These are phyloP conservation scores for Ceratina japonica DNA, from an alignment of 1,140 invertebrate genomes.

Conservation along the genomic window DNA sequence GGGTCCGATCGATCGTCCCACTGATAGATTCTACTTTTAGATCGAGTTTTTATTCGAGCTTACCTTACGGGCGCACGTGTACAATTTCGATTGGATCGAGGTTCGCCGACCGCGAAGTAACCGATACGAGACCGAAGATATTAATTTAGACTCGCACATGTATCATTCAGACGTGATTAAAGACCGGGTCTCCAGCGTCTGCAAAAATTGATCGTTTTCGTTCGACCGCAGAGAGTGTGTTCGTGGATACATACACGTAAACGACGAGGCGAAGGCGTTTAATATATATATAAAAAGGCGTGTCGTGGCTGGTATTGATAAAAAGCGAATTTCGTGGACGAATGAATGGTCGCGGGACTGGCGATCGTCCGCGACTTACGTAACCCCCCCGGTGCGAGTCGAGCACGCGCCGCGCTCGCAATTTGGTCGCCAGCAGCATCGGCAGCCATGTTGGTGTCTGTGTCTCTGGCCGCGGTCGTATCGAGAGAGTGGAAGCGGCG, in stretches of 20 bases:
- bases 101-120: background rate
- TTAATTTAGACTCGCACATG: background rate
- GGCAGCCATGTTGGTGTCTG: slow-evolving; percentile 42
- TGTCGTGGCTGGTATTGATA: too few relatives aligned
- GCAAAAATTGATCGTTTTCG: too few relatives aligned
- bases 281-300: too few relatives aligned
- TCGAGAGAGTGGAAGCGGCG: slow-evolving; percentile 42
- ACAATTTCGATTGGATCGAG: background rate
- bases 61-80: background rate
- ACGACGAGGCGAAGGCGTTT: too few relatives aligned
- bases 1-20: slow-evolving; percentile 28
- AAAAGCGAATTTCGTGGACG: background rate
- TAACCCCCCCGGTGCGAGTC: background rate
- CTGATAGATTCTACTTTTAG: slow-evolving; percentile 34
- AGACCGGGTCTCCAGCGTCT: too few relatives aligned
- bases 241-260: too few relatives aligned
- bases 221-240: too few relatives aligned
- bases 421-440: slow-evolving; percentile 13
- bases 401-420: background rate
- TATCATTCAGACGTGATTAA: background rate
- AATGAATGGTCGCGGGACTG: background rate
- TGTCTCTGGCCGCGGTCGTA: slow-evolving; percentile 26
- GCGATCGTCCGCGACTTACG: slow-evolving; percentile 28
- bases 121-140: background rate
- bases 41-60: background rate